These are phyloP conservation scores for Caenorhabditis becei DNA, from an alignment of 2,888 invertebrate genomes.

Conservation along the genomic window DNA sequence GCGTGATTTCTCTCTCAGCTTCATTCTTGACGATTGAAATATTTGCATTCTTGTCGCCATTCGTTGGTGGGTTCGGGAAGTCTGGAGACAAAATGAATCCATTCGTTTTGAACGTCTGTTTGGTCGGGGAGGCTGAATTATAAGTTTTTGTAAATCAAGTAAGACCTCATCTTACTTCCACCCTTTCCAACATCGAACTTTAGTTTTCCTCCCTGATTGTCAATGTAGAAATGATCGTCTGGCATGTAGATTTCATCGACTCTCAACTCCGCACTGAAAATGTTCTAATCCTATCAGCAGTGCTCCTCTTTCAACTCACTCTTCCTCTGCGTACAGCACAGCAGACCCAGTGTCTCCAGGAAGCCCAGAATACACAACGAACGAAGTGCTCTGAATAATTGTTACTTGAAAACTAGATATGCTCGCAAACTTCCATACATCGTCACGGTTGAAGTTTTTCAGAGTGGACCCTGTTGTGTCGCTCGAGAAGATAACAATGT, in stretches of 20 bases:
- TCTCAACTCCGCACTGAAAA: slow-evolving; percentile 4
- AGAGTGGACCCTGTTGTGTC: background rate
- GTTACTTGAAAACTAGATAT: background rate
- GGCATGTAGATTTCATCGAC: background rate
- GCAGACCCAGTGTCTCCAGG: slow-evolving; percentile 2
- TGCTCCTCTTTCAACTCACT: too few relatives aligned
- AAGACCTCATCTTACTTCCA: slow-evolving; percentile 5
- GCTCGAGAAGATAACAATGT: slow-evolving; percentile 15
- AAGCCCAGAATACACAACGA: slow-evolving; percentile 17
- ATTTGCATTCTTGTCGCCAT: background rate
- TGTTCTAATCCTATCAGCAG: background rate
- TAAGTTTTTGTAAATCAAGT: background rate
- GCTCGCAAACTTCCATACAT: background rate
- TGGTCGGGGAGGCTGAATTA: background rate
- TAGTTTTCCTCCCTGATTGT: background rate
- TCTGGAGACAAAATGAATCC: slow-evolving; percentile 23
- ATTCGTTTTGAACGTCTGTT: background rate
- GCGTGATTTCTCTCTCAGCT: background rate
- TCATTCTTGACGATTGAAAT: background rate
- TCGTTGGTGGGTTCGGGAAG: background rate
- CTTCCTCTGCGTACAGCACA: background rate
- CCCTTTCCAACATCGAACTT: background rate
- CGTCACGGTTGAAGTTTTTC: background rate
- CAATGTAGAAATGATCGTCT: slow-evolving; percentile 20
- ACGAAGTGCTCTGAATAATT: slow-evolving; percentile 11